Percentiles rank a stretch among this genome's conserved stretches.
Conservation (phyloP, 2,113 vertebrate species). For the Percopsis transmontana region DNA sequence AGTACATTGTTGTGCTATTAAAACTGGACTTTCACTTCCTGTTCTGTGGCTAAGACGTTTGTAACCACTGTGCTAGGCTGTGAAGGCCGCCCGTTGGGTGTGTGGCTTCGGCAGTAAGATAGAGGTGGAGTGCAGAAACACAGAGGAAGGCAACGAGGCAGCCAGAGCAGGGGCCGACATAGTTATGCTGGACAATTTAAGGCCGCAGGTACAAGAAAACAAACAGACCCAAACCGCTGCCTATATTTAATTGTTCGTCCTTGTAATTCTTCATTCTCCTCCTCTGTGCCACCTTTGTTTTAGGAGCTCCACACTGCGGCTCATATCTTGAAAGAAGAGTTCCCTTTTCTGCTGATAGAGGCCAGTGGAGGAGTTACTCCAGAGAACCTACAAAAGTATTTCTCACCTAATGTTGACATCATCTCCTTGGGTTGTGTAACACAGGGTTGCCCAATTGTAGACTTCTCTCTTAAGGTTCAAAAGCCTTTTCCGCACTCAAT, state of each 20-base stretch:
- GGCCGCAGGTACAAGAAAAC: slow-evolving; percentile 69
- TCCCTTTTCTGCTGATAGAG: slow-evolving; percentile 74
- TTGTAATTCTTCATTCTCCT: not conserved
- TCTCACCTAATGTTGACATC: slow-evolving; percentile 77
- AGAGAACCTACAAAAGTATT: slow-evolving; percentile 69
- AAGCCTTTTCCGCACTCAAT: slow-evolving; percentile 7
- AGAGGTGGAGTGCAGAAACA: slow-evolving; percentile 82
- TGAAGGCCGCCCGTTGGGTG: slow-evolving; percentile 62
- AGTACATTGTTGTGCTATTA: not conserved
- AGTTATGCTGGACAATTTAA: slow-evolving; percentile 84
- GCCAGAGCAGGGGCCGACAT: slow-evolving; percentile 78
- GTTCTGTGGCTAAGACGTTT: not conserved
- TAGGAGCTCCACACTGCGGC: slow-evolving; percentile 80
- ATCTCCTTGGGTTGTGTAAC: slow-evolving; percentile 86
- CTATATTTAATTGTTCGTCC: not conserved
- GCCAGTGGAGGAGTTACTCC: slow-evolving; percentile 83
- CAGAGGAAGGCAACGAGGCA: slow-evolving; percentile 73
- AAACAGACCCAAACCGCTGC: not conserved
- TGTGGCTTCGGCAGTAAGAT: slow-evolving; percentile 80
- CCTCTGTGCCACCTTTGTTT: slow-evolving; percentile 9
- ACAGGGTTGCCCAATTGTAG: slow-evolving; percentile 79
- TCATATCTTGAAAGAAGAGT: slow-evolving; percentile 68
- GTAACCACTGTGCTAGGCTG: slow-evolving; percentile 56
- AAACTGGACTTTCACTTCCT: not conserved
- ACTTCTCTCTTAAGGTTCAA: slow-evolving; percentile 85